phyloP scores from a whole-genome alignment of 2,113 vertebrate genomes.

The Lampris megalopsis region DNA sequence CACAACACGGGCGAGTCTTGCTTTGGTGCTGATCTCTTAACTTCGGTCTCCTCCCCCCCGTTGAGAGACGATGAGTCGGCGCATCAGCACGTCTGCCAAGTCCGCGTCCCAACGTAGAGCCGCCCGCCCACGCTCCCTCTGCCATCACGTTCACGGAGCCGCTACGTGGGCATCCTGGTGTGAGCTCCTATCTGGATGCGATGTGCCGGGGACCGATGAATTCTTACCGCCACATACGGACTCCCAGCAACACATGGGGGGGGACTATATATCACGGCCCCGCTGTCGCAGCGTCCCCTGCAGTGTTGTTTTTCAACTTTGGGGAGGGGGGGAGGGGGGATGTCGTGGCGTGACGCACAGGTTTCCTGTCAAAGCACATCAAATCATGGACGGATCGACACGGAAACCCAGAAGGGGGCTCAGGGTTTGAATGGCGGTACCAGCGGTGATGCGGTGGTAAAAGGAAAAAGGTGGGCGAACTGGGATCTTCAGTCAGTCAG shows the following conservation, averaged over 20 bases:
- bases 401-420: no score
- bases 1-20: slow-evolving; percentile 18
- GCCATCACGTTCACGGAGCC: slow-evolving; percentile 77
- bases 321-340: background rate
- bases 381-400: no score
- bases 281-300: slow-evolving; percentile 10
- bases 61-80: slow-evolving; percentile 52
- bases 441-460: no score
- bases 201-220: slow-evolving; percentile 64
- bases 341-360: background rate
- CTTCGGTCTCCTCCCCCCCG: slow-evolving; percentile 29
- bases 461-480: no score
- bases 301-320: background rate
- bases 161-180: slow-evolving; percentile 69
- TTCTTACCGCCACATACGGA: slow-evolving; percentile 42
- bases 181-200: slow-evolving; percentile 66
- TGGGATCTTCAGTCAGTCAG: no score
- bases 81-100: slow-evolving; percentile 63
- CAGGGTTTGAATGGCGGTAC: no score
- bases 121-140: slow-evolving; percentile 79
- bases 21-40: slow-evolving; percentile 38
- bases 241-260: slow-evolving; percentile 41
- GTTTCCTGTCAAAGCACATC: no score
- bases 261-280: slow-evolving; percentile 23
- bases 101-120: slow-evolving; percentile 64